A percentile compares a stretch with the other conserved stretches of the same genome.
Evolutionary conservation across 1,140 invertebrate species (phyloP).

Genomic region (Spodoptera litura): DNA sequence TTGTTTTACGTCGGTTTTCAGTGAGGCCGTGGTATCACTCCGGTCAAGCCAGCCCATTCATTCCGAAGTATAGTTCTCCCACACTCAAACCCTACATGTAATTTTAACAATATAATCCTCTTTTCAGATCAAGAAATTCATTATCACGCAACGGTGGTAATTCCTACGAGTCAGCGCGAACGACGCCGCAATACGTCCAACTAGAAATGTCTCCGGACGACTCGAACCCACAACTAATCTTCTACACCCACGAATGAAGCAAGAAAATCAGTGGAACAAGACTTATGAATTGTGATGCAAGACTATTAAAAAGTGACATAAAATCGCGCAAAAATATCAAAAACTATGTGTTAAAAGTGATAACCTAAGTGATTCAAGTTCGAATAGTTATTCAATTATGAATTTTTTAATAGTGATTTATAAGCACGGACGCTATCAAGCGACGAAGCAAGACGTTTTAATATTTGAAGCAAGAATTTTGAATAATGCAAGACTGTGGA

Average conservation of each 20-base stretch:
- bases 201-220: constrained; percentile 79
- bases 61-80: no score
- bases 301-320: not conserved
- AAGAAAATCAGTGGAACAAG: constrained; percentile 8
- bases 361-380: constrained; percentile 20
- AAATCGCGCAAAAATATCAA: constrained; percentile 24
- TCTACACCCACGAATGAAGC: constrained; percentile 80
- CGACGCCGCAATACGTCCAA: constrained; percentile 79
- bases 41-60: no score
- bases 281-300: constrained; percentile 14
- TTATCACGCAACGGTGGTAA: constrained; percentile 73
- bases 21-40: no score
- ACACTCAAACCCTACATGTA: not conserved
- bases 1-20: no score
- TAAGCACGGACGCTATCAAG: not conserved
- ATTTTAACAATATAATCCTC: not conserved
- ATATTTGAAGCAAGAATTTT: constrained; percentile 10
- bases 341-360: constrained; percentile 2
- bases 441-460: constrained; percentile 9
- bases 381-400: constrained; percentile 24
- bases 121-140: constrained; percentile 80
- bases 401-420: constrained; percentile 1
- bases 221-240: constrained; percentile 79
- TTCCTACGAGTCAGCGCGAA: constrained; percentile 76
- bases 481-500: constrained; percentile 34